Base-by-base conservation (phyloP, 2,888 invertebrate species). In the Cephus rjabovi region DNA sequence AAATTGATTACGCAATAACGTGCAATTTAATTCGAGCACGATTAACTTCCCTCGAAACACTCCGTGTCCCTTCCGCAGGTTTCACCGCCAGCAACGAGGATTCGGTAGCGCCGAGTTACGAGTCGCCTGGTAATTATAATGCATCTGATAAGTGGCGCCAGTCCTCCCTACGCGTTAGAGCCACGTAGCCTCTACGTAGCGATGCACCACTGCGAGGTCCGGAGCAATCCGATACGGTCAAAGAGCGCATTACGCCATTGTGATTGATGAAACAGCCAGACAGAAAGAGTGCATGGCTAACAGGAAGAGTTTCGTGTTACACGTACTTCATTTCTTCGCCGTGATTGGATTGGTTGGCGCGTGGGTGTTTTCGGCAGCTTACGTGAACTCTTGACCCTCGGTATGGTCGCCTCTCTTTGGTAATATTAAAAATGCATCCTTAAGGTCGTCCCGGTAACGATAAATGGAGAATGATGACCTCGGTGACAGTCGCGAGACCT, bases 241-340 rank as follows among this genome's bases (percentile, higher is more conserved):
- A 71, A 71, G 71, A 71, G 71, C 71, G 71, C 71, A 71, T 71
- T 71, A 71, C 71, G 71, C 71, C 71, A 71, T 71, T 71, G 71
- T 71, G 71, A 71, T 71, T 71, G 71, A 71, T 71, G 71, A 71
- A 71, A 71, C 33, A 3, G 71, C 12, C 71, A 34, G 71, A 34
- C 71, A 31, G 33, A 71, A 71, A 34, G 33, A 34, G 31, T 71
- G 33, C 71, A 71, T 1, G 71, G 56, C 23, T 56, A 56, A 56
- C 56, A 71, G 71, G 33, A 34, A 33, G 71, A 71, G 71, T 71
- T 31, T 71, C 71, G 71, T 33, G 71, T 71, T 71, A 71, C 71
- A 71, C 71, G 71, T 34, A 34, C 71, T 71, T 34, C 71, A 34
- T 33, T 71, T 34, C 56, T 56, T 71, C 3, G 3, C 71, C 6